Base-by-base conservation (phyloP, 2,888 invertebrate genomes). In the Drosophila robusta region DNA sequence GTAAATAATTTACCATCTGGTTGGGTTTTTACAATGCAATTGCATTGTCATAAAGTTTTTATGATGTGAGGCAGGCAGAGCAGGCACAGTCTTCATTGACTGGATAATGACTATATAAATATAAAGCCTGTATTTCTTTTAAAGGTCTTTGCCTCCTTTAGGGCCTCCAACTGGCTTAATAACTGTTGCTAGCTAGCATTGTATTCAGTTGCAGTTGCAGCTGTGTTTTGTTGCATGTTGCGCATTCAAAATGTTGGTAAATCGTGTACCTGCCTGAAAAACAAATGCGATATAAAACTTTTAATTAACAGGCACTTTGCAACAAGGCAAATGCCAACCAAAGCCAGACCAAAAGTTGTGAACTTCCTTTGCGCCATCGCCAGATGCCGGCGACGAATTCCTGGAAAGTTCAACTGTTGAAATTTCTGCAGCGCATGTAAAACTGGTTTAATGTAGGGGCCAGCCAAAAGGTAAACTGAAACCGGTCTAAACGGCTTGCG, bases 331-430 rank as follows among this genome's bases (percentile, higher is more conserved):
- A 61, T 64, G 44, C 39, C 52, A 50, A 29, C 34, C 39, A 22
- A 6, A 46, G 32, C 8, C 12, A 41, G 50, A 18, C 51, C 55
- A 61, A 66, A 66, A 67, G 24, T 49, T 36, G 38, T 29, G 44
- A 34, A 49, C 60, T 55, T 72, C 61, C 60, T 67, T 66, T 63
- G 55, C 57, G 51, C 32, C 56, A 44, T 32, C 45, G 57, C 49
- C 46, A 81, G 78, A 72, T 73, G 67, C 66, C 46, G 67, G 55
- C 45, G 14, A 71, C 89, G 14, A 75, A 84, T 84, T 84, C 84
- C 89, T 50, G 89, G 69, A 89, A 87, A 89, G 89, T 89, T 87
- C 84, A 84, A 87, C 71, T 79, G 63, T 71, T 85, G 63, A 86
- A 82, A 70, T 73, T 75, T 68, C 44, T 72, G 72, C 56, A 60